These are phyloP conservation scores for Dendrophyllia cribrosa DNA, from an alignment of 64 coral and sea anemone species.

Conservation along the genomic window DNA sequence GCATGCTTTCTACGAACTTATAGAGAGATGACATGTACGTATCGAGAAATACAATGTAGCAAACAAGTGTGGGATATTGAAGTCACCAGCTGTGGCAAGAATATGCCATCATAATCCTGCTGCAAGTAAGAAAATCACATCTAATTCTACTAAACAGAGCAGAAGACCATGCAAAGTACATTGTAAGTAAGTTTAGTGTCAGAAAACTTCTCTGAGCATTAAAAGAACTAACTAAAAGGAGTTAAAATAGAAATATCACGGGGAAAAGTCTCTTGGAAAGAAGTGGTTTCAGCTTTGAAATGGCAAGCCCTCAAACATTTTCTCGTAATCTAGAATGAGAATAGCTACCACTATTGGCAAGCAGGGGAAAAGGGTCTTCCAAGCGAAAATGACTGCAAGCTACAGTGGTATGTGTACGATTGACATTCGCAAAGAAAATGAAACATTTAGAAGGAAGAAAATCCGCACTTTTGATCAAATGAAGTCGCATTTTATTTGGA, in stretches of 20 bases:
- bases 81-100: slow-evolving; percentile 11
- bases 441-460: background rate
- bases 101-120: background rate
- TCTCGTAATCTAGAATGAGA: slow-evolving; percentile 30
- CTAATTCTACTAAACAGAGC: background rate
- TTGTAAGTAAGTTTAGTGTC: background rate
- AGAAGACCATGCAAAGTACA: too few species aligned
- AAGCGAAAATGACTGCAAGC: background rate
- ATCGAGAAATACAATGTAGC: slow-evolving; percentile 28
- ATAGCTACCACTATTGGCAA: slow-evolving; percentile 25
- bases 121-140: slow-evolving; percentile 10
- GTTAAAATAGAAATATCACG: slow-evolving; percentile 14
- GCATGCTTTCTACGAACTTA: slow-evolving; percentile 13
- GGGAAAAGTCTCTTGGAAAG: slow-evolving; percentile 22
- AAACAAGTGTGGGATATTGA: slow-evolving; percentile 35
- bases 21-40: slow-evolving; percentile 19
- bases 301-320: slow-evolving; percentile 37
- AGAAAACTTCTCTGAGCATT: background rate
- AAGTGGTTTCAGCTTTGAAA: slow-evolving; percentile 14
- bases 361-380: slow-evolving; percentile 37
- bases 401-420: slow-evolving; percentile 3
- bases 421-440: slow-evolving; percentile 25
- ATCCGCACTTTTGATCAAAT: slow-evolving; percentile 5
- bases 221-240: slow-evolving; percentile 21
- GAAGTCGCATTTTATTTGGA: slow-evolving; percentile 51